Percentiles rank a stretch among this genome's conserved stretches.
Conservation (phyloP, 2,797 vertebrate genomes). For the Peromyscus melanophrys region DNA sequence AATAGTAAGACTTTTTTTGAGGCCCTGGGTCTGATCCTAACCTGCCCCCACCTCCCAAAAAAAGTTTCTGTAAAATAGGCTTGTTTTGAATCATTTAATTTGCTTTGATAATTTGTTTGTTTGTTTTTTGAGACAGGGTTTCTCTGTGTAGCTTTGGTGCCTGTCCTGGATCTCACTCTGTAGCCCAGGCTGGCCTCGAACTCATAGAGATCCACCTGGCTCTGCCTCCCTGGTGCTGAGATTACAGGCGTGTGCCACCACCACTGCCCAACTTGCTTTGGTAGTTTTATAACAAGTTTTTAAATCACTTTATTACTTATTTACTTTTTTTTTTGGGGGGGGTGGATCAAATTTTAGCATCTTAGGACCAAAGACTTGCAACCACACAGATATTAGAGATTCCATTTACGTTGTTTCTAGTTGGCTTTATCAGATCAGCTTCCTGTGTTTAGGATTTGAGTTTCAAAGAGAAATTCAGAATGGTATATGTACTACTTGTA, state of each 20-base stretch:
- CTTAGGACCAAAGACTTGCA: conserved; percentile 24
- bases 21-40: neutral
- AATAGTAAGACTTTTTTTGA: neutral
- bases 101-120: neutral
- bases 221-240: no score
- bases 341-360: neutral
- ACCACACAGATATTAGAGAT: conserved; percentile 25
- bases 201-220: no score
- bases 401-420: conserved; percentile 42
- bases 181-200: no score
- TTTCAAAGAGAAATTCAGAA: conserved; percentile 51
- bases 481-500: neutral
- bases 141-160: no score
- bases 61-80: neutral
- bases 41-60: no score
- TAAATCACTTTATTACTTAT: conserved; percentile 63
- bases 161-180: no score
- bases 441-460: conserved; percentile 51
- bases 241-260: no score
- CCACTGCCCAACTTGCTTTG: no score
- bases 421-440: neutral
- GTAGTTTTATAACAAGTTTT: conserved; percentile 24
- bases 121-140: no score
- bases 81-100: conserved; percentile 53
- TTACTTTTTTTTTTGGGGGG: neutral